Evolutionary conservation across 1,140 invertebrate genomes (phyloP), one percentile per base, ranked within the genome.

Genomic region (Pemphigus obesinymphae): DNA sequence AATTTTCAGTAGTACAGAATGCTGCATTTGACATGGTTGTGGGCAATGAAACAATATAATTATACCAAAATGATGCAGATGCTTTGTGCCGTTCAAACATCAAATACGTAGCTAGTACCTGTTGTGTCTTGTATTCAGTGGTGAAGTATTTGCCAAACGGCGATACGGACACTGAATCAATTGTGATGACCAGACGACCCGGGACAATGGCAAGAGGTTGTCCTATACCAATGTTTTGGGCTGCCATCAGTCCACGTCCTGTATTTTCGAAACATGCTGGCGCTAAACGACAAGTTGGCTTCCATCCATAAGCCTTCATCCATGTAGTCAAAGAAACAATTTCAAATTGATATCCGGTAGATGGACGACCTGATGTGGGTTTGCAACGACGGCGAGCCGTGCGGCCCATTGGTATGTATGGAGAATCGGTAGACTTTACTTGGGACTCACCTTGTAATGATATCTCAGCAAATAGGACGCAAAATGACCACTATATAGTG

Each of bases 41-140:
- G 3, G 89, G 89, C 23, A 90, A 83, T 23, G 86, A 85, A 6
- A 85, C 75, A 10, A 90, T 86, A 83, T 90, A 90, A 4, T 85
- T 80, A 50, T 82, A 61, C 85, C 85, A 86, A 83, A 83, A 83
- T 5, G 86, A 86, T 11, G 83, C 53, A 13, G 81, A 26, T 63
- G 81, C 83, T 50, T 85, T 73, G 72, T 85, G 85, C 58, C 37
- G 84, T 82, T 86, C 83, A 61, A 83, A 86, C 50, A 89, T 83
- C 5, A 90, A 84, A 72, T 88, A 90, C 5, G 88, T 78, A 10
- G 87, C 84, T 48, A 90, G 82, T 20, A 87, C 82, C 83, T 87
- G 85, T 84, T 86, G 85, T 3, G 85, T 82, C 23, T 73, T 75
- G 45, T 84, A 85, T 17, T 53, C 37, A 55, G 80, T 82, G 37